A percentile compares a stretch with the other conserved stretches of the same genome.
phyloP scores from a whole-genome alignment of 2,113 vertebrate species.

The Diadophis punctatus region DNA sequence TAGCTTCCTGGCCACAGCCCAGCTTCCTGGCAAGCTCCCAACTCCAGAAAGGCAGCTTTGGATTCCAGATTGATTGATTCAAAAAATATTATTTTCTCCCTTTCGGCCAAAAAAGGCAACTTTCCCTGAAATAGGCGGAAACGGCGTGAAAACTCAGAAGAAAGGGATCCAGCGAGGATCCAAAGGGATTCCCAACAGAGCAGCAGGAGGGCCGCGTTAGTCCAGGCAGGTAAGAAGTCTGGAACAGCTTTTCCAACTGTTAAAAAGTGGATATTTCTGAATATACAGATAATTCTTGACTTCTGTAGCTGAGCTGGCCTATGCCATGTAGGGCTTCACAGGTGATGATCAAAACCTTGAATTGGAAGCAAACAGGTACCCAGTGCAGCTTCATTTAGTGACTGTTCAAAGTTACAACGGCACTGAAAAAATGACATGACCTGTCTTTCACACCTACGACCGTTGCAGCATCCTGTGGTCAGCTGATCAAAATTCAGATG shows the following conservation, averaged over 20 bases:
- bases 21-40: neutral
- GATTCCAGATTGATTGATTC: neutral
- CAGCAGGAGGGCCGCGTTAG: neutral
- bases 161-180: neutral
- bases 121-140: neutral
- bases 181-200: neutral
- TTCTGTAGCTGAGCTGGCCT: too few species aligned
- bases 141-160: neutral
- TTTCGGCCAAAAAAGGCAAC: neutral
- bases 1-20: neutral
- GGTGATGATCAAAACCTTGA: too few species aligned
- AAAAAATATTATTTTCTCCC: neutral
- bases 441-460: neutral
- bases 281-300: neutral
- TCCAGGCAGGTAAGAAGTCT: rapidly evolving
- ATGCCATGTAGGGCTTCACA: too few species aligned
- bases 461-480: too few species aligned
- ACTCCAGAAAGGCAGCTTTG: neutral
- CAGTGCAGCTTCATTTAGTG: neutral
- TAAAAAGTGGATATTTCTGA: neutral
- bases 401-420: neutral
- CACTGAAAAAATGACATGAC: neutral
- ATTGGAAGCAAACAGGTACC: too few species aligned
- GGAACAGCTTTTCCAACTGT: neutral
- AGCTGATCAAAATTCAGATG: neutral